A percentile compares a stretch with the other conserved stretches of the same genome.
Conservation (phyloP, 2,113 vertebrate species). For the Irena cyanogastra region DNA sequence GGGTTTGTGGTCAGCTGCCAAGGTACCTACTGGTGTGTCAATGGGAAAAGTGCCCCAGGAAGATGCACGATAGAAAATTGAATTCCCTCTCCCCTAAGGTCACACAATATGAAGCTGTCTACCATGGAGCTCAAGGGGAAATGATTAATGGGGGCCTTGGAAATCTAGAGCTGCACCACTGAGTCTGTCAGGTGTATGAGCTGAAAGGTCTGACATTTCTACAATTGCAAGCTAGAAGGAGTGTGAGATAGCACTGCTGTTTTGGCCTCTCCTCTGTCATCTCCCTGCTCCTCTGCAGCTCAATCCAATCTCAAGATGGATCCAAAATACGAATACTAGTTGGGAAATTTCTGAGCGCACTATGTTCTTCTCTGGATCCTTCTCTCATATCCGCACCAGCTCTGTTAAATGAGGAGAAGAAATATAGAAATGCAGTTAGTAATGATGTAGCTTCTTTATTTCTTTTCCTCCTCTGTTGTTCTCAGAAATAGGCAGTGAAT, state of each 20-base stretch:
- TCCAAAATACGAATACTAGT: background rate
- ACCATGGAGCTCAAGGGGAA: background rate
- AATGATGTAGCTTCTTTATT: background rate
- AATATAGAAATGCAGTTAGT: background rate
- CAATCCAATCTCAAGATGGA: background rate
- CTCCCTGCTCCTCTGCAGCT: background rate
- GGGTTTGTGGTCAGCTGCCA: background rate
- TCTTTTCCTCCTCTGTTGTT: background rate
- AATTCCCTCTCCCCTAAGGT: background rate
- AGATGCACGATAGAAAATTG: background rate
- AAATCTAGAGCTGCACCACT: background rate
- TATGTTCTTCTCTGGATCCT: background rate
- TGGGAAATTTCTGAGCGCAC: background rate
- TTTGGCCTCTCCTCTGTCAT: background rate
- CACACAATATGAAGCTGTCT: background rate
- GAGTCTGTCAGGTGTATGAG: fast-evolving
- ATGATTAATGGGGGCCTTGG: background rate
- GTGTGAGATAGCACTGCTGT: background rate
- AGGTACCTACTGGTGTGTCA: background rate
- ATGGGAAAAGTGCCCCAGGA: background rate
- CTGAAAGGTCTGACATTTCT: background rate
- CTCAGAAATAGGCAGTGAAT: background rate
- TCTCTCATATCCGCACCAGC: background rate
- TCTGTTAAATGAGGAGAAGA: background rate
- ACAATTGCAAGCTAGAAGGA: background rate